phyloP scores from a whole-genome alignment of 2,113 vertebrate species.

The Elephas maximus region DNA sequence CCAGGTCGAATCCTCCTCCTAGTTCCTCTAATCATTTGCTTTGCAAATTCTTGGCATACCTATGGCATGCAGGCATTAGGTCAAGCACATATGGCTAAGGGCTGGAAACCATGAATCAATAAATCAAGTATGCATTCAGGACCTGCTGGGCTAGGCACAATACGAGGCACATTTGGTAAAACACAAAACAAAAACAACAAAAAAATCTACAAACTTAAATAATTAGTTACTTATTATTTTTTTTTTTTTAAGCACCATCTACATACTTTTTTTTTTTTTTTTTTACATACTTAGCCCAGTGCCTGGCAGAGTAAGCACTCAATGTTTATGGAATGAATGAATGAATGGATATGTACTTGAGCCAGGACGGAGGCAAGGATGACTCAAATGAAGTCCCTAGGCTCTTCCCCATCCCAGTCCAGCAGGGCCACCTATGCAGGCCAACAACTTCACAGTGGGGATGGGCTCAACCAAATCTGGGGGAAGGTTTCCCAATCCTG shows the following conservation, averaged over 20 bases:
- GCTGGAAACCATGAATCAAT: background rate
- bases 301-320: background rate
- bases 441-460: background rate
- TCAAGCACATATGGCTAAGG: background rate
- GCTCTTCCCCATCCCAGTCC: too few relatives aligned
- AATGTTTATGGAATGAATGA: background rate
- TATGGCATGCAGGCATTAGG: background rate
- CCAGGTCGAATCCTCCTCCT: background rate
- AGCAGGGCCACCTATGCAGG: background rate
- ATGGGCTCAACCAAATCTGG: background rate
- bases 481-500: background rate
- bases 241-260: slow-evolving; percentile 17
- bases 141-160: background rate
- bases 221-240: background rate
- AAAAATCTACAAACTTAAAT: background rate
- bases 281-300: background rate
- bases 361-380: background rate
- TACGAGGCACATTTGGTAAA: slow-evolving; percentile 14
- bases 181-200: background rate
- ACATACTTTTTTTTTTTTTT: background rate
- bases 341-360: background rate
- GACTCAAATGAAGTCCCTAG: background rate
- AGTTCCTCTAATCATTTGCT: background rate
- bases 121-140: background rate
- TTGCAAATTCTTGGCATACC: background rate